A percentile compares a stretch with the other conserved stretches of the same genome.
Conservation (phyloP, 2,797 vertebrate species). For the Acanthornis magna region DNA sequence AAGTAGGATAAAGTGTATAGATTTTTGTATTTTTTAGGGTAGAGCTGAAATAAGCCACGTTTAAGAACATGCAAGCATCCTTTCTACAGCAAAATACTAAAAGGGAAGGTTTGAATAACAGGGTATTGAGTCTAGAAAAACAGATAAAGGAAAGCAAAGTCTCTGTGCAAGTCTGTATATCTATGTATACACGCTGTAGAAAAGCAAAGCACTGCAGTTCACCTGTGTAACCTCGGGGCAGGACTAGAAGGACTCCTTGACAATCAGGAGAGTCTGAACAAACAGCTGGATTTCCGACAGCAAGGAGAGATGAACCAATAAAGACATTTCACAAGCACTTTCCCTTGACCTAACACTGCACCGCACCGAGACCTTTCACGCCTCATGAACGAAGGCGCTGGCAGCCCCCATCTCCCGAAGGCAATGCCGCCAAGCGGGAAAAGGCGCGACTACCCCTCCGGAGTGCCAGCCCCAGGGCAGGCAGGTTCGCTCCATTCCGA, state of each 20-base stretch:
- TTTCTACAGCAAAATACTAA: neutral
- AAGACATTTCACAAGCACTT: neutral
- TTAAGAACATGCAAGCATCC: neutral
- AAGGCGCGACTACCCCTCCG: accelerated
- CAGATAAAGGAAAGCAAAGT: neutral
- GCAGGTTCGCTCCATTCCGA: accelerated
- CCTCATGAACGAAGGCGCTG: accelerated
- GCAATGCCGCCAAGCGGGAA: accelerated
- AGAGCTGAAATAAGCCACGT: neutral
- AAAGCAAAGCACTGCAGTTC: neutral
- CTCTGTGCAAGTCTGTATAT: neutral
- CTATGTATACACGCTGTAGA: accelerated
- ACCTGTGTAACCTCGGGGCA: neutral
- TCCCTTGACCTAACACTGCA: neutral
- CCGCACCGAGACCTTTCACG: accelerated
- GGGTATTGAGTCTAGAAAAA: neutral
- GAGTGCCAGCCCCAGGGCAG: accelerated
- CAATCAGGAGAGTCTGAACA: neutral
- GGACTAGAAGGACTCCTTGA: neutral
- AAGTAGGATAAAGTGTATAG: neutral
- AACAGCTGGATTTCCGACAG: neutral
- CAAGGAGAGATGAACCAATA: neutral
- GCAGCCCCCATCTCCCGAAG: too few relatives aligned
- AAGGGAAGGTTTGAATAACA: neutral
- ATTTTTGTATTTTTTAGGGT: neutral